These are phyloP conservation scores for Hymenochirus boettgeri DNA, from an alignment of 2,113 vertebrate species.

Conservation along the genomic window DNA sequence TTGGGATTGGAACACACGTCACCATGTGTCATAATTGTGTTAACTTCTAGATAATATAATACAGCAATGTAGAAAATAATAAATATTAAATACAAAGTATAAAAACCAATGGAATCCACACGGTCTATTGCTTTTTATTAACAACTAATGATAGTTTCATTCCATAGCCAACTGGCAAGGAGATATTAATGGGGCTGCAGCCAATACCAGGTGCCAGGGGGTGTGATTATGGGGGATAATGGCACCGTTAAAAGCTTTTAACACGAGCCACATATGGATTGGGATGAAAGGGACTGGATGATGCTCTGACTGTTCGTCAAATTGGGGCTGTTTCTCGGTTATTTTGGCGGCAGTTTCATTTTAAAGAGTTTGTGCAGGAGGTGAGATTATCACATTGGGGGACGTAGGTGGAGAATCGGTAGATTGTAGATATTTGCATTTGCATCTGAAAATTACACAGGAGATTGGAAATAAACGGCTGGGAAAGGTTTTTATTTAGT, in stretches of 20 bases:
- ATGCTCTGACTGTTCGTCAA: constrained; percentile 27
- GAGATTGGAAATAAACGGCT: no score
- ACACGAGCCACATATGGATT: constrained; percentile 27
- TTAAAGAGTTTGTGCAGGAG: constrained; percentile 25
- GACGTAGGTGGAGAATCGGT: no score
- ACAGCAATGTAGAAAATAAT: no score
- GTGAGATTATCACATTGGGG: constrained; percentile 17
- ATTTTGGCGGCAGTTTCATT: constrained; percentile 14
- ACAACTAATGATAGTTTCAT: constrained; percentile 21
- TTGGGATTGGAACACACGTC: no score
- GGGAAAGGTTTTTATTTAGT: no score
- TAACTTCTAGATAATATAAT: no score
- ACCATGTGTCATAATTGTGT: no score
- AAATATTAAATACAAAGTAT: no score
- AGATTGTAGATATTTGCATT: no score
- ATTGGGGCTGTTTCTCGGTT: no score
- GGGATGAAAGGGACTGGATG: constrained; percentile 12
- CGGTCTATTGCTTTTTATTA: constrained; percentile 6
- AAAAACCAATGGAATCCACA: no score
- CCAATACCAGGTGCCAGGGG: constrained; percentile 14
- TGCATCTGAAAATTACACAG: no score
- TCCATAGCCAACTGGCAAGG: constrained; percentile 25
- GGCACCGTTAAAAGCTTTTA: constrained; percentile 36
- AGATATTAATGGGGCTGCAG: constrained; percentile 27
- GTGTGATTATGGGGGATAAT: constrained; percentile 36